These are phyloP conservation scores for Anticlea derivata DNA, from an alignment of 2,888 invertebrate genomes.

Conservation along the genomic window DNA sequence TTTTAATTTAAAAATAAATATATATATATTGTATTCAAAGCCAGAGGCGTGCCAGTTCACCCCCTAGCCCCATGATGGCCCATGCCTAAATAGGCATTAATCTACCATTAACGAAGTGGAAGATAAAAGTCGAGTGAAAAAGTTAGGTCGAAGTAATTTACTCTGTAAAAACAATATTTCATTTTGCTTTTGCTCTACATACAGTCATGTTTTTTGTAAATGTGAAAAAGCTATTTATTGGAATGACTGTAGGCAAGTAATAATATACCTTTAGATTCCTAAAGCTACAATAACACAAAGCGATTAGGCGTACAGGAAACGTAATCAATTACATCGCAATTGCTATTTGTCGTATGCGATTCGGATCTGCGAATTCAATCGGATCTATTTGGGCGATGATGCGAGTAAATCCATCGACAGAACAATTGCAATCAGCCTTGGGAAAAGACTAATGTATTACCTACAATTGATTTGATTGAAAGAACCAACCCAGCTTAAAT, in stretches of 20 bases:
- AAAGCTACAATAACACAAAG: conserved; percentile 36
- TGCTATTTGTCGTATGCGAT: conserved; percentile 51
- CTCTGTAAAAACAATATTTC: too few species aligned
- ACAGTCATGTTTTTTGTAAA: too few species aligned
- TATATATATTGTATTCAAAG: too few species aligned
- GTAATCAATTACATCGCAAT: conserved; percentile 55
- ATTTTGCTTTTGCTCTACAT: too few species aligned
- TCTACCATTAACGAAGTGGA: too few species aligned
- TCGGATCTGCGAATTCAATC: conserved; percentile 42
- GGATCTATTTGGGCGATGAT: conserved; percentile 38
- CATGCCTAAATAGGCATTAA: too few species aligned
- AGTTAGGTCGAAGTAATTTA: too few species aligned
- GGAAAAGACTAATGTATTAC: conserved; percentile 16
- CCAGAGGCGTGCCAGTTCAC: too few species aligned
- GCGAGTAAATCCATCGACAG: conserved; percentile 29
- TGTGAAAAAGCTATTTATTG: neutral
- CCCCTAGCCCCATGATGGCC: too few species aligned
- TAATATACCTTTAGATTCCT: conserved; percentile 7
- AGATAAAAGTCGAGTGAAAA: too few species aligned
- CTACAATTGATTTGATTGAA: conserved; percentile 9
- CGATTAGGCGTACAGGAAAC: conserved; percentile 57
- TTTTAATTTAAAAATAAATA: too few species aligned
- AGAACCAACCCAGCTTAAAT: conserved; percentile 1
- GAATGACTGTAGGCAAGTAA: neutral
- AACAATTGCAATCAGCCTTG: conserved; percentile 31